These are phyloP conservation scores for Venustaconcha ellipsiformis DNA, from an alignment of 1,140 invertebrate genomes.

Conservation along the genomic window DNA sequence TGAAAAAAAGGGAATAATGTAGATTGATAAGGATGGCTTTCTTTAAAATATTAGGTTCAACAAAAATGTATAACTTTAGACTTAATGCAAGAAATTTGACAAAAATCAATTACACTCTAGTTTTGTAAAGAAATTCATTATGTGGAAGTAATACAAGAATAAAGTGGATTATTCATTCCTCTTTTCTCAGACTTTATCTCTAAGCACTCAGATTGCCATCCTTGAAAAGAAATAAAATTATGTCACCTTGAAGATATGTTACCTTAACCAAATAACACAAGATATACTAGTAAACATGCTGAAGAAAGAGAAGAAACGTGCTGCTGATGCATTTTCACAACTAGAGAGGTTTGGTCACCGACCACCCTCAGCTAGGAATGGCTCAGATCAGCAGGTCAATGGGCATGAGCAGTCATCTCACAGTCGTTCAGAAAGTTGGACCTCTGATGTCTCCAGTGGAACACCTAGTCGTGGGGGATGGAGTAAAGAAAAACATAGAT, in stretches of 20 bases:
- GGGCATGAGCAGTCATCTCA: neutral
- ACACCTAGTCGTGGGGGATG: constrained; percentile 7
- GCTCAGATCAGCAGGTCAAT: neutral
- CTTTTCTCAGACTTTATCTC: no score
- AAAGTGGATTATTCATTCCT: no score
- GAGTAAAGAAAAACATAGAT: constrained; percentile 19
- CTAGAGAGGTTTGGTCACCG: constrained; percentile 41
- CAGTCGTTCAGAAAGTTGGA: constrained; percentile 6
- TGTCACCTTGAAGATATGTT: neutral
- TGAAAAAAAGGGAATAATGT: no score
- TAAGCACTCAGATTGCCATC: no score
- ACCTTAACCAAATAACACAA: constrained; percentile 40
- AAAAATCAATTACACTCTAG: no score
- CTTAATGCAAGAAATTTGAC: no score
- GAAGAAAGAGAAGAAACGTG: constrained; percentile 67
- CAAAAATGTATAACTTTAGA: no score
- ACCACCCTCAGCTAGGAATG: constrained; percentile 25
- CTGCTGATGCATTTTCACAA: constrained; percentile 42
- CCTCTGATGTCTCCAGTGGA: constrained; percentile 23
- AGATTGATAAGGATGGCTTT: no score
- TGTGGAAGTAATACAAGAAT: no score
- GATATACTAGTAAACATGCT: constrained; percentile 69
- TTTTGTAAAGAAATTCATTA: no score
- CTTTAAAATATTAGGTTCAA: no score
- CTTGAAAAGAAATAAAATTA: no score